phyloP scores from a whole-genome alignment of 2,888 invertebrate genomes.

The Nomada ferruginata region DNA sequence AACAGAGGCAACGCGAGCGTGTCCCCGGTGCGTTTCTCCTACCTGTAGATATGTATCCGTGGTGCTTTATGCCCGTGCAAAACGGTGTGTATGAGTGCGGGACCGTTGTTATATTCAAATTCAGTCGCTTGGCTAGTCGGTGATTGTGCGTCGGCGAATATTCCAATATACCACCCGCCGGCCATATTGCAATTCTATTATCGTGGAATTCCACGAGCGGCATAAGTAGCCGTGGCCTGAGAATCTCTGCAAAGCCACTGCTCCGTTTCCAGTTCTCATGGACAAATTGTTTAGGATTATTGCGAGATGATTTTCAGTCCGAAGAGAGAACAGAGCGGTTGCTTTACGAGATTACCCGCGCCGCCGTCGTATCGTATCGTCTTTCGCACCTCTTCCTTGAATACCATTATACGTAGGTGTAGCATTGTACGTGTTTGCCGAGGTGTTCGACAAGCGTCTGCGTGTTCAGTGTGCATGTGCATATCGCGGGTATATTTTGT shows the following conservation, averaged over 20 bases:
- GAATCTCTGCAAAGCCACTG: constrained; percentile 36
- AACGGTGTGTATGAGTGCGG: constrained; percentile 76
- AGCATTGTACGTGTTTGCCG: background rate
- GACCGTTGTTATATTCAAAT: constrained; percentile 82
- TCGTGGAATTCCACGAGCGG: constrained; percentile 67
- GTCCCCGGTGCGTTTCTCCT: constrained; percentile 47
- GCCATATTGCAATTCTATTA: constrained; percentile 70
- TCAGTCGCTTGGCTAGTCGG: constrained; percentile 79
- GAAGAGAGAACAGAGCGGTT: background rate
- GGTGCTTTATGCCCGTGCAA: constrained; percentile 76
- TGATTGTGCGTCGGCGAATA: constrained; percentile 79
- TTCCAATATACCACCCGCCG: constrained; percentile 72
- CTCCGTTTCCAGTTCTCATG: background rate
- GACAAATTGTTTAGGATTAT: constrained; percentile 65
- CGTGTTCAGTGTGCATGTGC: too few species aligned
- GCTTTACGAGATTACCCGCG: background rate
- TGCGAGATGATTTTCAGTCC: constrained; percentile 63
- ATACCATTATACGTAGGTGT: background rate
- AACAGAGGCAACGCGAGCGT: constrained; percentile 42
- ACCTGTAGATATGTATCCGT: constrained; percentile 80
- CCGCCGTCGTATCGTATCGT: background rate
- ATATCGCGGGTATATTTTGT: too few species aligned
- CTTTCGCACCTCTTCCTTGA: constrained; percentile 2
- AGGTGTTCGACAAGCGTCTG: too few species aligned
- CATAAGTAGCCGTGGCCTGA: constrained; percentile 54